Conservation (phyloP, 2,888 invertebrate species). For the Nebria salina region DNA sequence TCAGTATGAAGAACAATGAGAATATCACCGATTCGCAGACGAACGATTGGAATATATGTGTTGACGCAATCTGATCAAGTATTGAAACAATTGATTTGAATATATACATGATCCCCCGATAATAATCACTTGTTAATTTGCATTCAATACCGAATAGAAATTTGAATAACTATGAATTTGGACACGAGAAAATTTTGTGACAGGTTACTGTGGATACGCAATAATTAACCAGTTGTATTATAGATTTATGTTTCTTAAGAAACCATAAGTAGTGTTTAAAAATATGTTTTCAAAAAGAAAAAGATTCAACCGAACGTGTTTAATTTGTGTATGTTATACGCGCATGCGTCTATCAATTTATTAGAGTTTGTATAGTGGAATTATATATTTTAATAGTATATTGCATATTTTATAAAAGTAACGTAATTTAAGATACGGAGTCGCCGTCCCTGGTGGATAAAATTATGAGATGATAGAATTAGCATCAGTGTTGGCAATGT, state of each 20-base stretch:
- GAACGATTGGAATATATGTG: slow-evolving; percentile 9
- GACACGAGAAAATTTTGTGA: background rate
- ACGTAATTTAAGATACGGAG: background rate
- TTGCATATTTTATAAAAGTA: background rate
- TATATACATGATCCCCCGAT: background rate
- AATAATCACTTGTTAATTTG: background rate
- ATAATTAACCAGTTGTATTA: background rate
- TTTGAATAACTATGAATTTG: background rate
- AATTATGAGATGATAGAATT: slow-evolving; percentile 4
- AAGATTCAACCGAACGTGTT: too few relatives aligned
- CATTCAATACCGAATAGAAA: background rate
- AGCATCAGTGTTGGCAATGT: slow-evolving; percentile 19
- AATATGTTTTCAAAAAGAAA: too few relatives aligned
- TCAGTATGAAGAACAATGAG: slow-evolving; percentile 13
- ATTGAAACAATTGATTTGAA: background rate
- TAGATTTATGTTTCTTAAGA: too few relatives aligned
- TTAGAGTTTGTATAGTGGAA: too few relatives aligned
- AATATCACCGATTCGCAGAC: slow-evolving; percentile 21
- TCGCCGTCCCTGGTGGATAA: background rate
- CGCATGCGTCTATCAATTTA: too few relatives aligned
- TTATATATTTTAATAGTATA: too few relatives aligned
- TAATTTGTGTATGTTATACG: too few relatives aligned
- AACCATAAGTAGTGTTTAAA: too few relatives aligned
- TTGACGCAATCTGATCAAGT: background rate
- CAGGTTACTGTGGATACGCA: background rate